Base-by-base conservation (phyloP, 2,113 vertebrate species). In the Chitala chitala region DNA sequence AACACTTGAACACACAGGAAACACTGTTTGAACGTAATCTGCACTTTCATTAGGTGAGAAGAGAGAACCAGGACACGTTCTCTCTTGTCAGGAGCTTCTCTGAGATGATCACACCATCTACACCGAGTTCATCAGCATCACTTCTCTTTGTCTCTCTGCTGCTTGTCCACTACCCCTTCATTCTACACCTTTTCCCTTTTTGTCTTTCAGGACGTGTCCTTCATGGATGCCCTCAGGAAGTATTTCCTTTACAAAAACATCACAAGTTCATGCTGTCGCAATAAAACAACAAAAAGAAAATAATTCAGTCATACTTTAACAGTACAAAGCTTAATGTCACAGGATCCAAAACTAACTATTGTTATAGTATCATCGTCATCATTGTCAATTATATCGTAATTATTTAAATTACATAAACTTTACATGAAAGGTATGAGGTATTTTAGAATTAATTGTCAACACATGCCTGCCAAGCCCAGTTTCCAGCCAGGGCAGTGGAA, bases 361-460 rank as follows among this genome's bases (percentile, higher is more conserved):
- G 84, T 83, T 84, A 56, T 79, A 82, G 73, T 82, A 84, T 82
- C 75, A 58, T 86, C 82, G 80, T 87, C 84, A 83, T 85, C 71
- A 85, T 87, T 91, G 86, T 80, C 81, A 80, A 84, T 81, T 78
- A 87, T 87, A 84, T 85, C 82, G 88, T 86, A 82, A 79, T 78
- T 79, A 75, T 84, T 81, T 87, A 82, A 71, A 90, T 94, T 93
- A 96, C 92, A 91, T 94, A 94, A 94, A 92, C 92, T 94, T 95
- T 95, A 97, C 94, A 94, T 90, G 94, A 95, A 95, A 95, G 94
- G 92, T 94, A 95, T 99, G 96, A 98, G 96, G 96, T 99, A 98
- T 99, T 96, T 99, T 93, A 91, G 94, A 93, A 94, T 95, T 94
- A 95, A 95, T 95, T 96, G 93, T 95, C 94, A 94, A 95, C 85